Evolutionary conservation across 1,140 invertebrate species (phyloP), one percentile per base, ranked within the genome.

Genomic region (Centruroides sculpturatus): DNA sequence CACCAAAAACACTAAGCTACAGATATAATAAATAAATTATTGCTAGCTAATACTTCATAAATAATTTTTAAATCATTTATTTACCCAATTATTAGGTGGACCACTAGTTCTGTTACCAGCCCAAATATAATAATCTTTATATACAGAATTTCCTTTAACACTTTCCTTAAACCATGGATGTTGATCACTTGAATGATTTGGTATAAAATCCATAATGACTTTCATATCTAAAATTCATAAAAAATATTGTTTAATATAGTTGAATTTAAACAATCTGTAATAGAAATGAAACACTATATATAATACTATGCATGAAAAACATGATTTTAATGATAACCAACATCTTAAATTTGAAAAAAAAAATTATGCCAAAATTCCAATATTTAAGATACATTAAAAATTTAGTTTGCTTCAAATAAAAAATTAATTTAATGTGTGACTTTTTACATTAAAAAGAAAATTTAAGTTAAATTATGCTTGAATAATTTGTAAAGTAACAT

Each of bases 191-290:
- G 85, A 84, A 71, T 92, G 87, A 74, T 92, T 92, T 3, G 88
- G 88, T 12, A 92, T 83, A 68, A 92, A 83, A 70, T 93, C 89
- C 71, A 92, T 70, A 12, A 93, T 76, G 3, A 92, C 70, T 72
- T 85, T 86, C 46, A 92, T 78, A 57, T 80, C 87, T 85, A 64
- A 36, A 66, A 65, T 41, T 41, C 8, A 41, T 41, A 41, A 41
- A 41, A 41, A 41, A 6, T 2, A 3, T 41, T 41, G 8, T n/a
- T 41, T 41, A 6, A 41, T 41, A 41, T 41, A 41, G 41, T 41
- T 41, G 41, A 41, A 47, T n/a, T 52, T 13, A 41, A 57, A 12
- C n/a, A 12, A 41, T 10, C 9, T 10, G 48, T 49, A 49, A 10
- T 49, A 10, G 48, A 49, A 1, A 23, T 23, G 2, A 23, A 23